phyloP scores from a whole-genome alignment of 2,113 vertebrate genomes.

The Cercopithecus mona region DNA sequence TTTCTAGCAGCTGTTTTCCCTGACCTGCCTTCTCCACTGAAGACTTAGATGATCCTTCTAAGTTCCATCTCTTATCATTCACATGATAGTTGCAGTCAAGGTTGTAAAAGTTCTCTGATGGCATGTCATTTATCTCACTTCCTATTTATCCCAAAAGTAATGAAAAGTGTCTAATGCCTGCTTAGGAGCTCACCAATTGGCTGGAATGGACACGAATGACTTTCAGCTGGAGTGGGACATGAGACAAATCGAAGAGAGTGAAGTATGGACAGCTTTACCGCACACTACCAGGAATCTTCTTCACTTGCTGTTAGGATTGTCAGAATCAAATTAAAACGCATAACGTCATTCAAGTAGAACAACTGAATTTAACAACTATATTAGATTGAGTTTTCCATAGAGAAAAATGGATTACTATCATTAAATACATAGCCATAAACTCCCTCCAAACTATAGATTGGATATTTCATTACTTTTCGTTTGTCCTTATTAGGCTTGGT shows the following conservation, averaged over 20 bases:
- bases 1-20: neutral
- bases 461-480: neutral
- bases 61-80: neutral
- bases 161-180: neutral
- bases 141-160: neutral
- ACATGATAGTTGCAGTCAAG: neutral
- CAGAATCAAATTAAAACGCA: neutral
- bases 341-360: neutral
- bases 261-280: neutral
- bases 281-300: neutral
- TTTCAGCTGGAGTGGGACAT: neutral
- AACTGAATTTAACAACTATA: neutral
- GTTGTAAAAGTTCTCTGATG: neutral
- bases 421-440: neutral
- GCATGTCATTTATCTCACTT: neutral
- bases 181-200: neutral
- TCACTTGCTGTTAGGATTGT: neutral
- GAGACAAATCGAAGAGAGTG: neutral
- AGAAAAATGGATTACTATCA: neutral
- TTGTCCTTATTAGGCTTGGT: neutral
- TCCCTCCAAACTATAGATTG: neutral
- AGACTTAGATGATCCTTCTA: neutral
- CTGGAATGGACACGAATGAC: neutral
- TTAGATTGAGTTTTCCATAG: neutral
- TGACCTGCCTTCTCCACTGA: neutral